Evolutionary conservation across 2,113 vertebrate species (phyloP).

Genomic region (Otolemur garnettii): DNA sequence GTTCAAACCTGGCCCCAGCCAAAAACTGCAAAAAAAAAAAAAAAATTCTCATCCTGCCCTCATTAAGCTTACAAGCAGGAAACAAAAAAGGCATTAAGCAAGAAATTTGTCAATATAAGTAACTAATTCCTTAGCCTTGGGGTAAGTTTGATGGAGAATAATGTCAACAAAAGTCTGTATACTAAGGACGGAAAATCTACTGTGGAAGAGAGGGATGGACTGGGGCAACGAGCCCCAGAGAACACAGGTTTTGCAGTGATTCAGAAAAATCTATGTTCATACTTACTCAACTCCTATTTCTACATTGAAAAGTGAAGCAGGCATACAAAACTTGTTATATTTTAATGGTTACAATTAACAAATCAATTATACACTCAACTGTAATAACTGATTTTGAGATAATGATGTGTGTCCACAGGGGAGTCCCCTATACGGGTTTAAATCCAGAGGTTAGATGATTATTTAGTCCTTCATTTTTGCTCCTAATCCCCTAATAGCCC

Average conservation of each 20-base stretch:
- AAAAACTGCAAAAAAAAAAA: too few relatives aligned
- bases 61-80: background rate
- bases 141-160: background rate
- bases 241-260: background rate
- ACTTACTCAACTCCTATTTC: too few relatives aligned
- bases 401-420: background rate
- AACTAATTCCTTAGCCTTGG: background rate
- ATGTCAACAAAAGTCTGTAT: fast-evolving
- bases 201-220: too few relatives aligned
- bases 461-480: too few relatives aligned
- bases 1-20: too few relatives aligned
- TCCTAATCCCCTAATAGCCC: too few relatives aligned
- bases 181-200: background rate
- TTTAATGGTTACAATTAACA: background rate
- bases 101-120: background rate
- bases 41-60: background rate
- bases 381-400: background rate
- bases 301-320: background rate
- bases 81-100: background rate
- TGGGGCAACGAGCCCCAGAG: background rate
- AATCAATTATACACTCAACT: too few relatives aligned
- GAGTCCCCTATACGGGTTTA: background rate
- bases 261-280: background rate
- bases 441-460: too few relatives aligned
- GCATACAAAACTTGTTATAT: background rate